Evolutionary conservation across 2,797 vertebrate species (phyloP), one percentile per base, ranked within the genome.

Genomic region (Taenioides sp.): DNA sequence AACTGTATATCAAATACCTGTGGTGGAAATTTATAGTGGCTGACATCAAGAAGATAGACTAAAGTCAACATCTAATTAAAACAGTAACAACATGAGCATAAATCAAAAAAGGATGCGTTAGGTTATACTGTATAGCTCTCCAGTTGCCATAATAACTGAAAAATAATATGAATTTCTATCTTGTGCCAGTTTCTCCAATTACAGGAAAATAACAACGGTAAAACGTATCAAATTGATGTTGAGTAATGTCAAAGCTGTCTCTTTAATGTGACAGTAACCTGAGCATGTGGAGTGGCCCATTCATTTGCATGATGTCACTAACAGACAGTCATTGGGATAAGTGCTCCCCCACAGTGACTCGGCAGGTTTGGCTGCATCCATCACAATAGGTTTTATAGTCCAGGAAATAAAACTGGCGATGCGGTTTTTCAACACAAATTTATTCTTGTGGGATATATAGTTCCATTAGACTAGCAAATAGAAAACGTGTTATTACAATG

Each of bases 271-370:
- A 58, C 59, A 4, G 18, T 14, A 11, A 73, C 59, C 9, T 0
- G 25, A 74, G 4, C 11, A 1, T 0, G 25, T 20, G 1, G 18
- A 59, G 23, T 2, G 1, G 20, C 6, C 37, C 2, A 16, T 28
- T 47, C 69, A 74, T 25, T 67, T 54, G 65, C 0, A 57, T 31
- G 18, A 34, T 43, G 10, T 49, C 49, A 65, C 20, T 1, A 5
- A 22, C 6, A 20, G 43, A 69, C 54, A 70, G 34, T 12, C 57
- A 65, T 31, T 59, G 47, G 54, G 71, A 84, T 81, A 77, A 81
- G 17, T 28, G 54, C 43, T 58, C 58, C 20, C 43, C 72, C 14
- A 66, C 65, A n/a, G 67, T 88, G 88, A 89, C 83, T 88, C 82
- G 68, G 84, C 86, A 81, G 18, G 34, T 49, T 72, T 31, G 62